These are phyloP conservation scores for Andrena fulva DNA, from an alignment of 2,888 invertebrate genomes.

Conservation along the genomic window DNA sequence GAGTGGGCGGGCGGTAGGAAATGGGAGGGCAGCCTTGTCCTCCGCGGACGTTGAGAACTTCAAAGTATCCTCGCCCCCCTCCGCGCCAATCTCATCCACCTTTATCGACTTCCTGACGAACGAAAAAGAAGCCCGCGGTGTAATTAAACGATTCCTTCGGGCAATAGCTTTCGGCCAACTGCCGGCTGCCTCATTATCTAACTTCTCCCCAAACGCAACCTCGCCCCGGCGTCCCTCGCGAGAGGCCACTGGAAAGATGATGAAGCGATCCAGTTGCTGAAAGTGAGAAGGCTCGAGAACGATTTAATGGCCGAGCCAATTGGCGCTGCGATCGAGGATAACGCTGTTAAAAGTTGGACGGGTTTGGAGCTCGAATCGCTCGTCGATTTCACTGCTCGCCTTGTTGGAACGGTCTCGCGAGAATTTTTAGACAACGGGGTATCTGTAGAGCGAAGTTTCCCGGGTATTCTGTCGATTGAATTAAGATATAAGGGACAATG, in stretches of 20 bases:
- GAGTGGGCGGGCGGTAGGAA: background rate
- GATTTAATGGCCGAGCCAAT: slow-evolving; percentile 29
- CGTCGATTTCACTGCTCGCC: background rate
- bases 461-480: background rate
- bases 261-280: slow-evolving; percentile 18
- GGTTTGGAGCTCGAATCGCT: background rate
- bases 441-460: background rate
- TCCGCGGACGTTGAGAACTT: slow-evolving; percentile 33
- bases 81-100: slow-evolving; percentile 36
- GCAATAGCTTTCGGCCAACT: slow-evolving; percentile 48
- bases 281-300: slow-evolving; percentile 19
- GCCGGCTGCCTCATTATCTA: slow-evolving; percentile 43
- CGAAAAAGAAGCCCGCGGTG: slow-evolving; percentile 45
- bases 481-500: background rate
- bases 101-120: slow-evolving; percentile 45
- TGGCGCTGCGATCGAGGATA: slow-evolving; percentile 22
- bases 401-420: background rate
- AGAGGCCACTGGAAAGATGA: background rate
- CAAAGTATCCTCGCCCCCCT: slow-evolving; percentile 20
- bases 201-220: slow-evolving; percentile 29
- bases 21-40: background rate
- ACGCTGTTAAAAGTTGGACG: slow-evolving; percentile 29
- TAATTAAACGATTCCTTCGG: slow-evolving; percentile 62
- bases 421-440: slow-evolving; percentile 2
- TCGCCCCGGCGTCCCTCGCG: no score